A percentile compares a stretch with the other conserved stretches of the same genome.
Evolutionary conservation across 2,113 vertebrate genomes (phyloP).

Genomic region (Amblyopsis rosae): DNA sequence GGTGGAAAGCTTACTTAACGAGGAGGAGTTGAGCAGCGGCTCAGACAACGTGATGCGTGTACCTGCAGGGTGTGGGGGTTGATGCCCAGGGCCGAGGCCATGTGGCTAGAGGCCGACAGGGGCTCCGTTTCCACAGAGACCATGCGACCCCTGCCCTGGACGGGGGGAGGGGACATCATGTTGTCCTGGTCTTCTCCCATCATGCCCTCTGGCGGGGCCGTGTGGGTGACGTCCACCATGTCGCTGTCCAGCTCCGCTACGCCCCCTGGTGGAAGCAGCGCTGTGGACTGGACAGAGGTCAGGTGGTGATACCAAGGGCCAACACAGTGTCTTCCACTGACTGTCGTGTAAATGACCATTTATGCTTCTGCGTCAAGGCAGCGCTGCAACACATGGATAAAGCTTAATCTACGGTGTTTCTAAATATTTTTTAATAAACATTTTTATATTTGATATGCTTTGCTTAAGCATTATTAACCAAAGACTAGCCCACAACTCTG

Average conservation of each 20-base stretch:
- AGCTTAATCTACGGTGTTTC: too few relatives aligned
- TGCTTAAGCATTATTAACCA: too few relatives aligned
- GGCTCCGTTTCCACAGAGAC: conserved; percentile 74
- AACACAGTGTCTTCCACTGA: too few relatives aligned
- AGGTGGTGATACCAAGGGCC: too few relatives aligned
- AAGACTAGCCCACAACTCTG: too few relatives aligned
- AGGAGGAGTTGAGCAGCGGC: too few relatives aligned
- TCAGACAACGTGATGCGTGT: conserved; percentile 6
- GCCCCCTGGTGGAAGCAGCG: conserved; percentile 72
- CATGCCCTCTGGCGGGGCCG: conserved; percentile 71
- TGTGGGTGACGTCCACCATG: conserved; percentile 96
- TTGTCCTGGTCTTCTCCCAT: conserved; percentile 52
- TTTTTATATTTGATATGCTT: too few relatives aligned
- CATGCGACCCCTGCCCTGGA: conserved; percentile 31
- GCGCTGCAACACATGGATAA: too few relatives aligned
- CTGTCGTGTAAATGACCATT: too few relatives aligned
- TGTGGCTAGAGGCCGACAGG: conserved; percentile 81
- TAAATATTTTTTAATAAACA: too few relatives aligned
- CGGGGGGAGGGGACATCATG: not conserved
- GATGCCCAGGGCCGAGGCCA: conserved; percentile 85
- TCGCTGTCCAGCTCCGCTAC: conserved; percentile 91
- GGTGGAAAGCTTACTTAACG: too few relatives aligned
- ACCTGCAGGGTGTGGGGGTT: conserved; percentile 96
- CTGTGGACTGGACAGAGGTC: conserved; percentile 72
- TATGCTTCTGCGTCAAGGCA: too few relatives aligned